Evolutionary conservation across 1,140 invertebrate genomes (phyloP), one percentile per base, ranked within the genome.

Genomic region (Magallana gigas): DNA sequence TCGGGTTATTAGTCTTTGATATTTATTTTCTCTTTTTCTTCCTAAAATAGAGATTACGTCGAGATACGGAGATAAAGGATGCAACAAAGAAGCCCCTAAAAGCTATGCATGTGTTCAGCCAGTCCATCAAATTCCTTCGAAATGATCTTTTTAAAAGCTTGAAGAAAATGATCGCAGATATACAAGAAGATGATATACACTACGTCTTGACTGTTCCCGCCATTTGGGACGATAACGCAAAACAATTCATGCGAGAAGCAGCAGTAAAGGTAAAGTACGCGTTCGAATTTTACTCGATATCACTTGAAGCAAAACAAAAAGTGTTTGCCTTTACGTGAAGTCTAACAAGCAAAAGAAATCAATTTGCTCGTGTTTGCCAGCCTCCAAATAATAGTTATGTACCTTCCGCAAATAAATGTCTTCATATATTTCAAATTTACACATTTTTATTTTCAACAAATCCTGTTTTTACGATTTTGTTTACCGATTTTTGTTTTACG

Each of bases 151-250:
- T 86, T n/a, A 64, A 80, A 3, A 84, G 29, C 48, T 60, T 89
- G 16, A 14, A 16, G 8, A 85, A 86, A 57, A 85, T 80, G 48
- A 18, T 89, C 2, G 36, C 8, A 29, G 83, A 64, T 14, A 89
- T 89, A 23, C 57, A 84, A 5, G 16, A 80, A 36, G n/a, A 81
- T 48, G 88, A 89, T 56, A 83, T 89, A 23, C 85, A 87, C n/a
- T 89, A 85, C 82, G 88, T 89, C n/a, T 18, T 89, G 12, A 89
- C 88, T 18, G 85, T 89, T 23, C 88, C 88, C 14, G 88, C 88
- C 11, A 89, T 89, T 12, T 89, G 88, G 88, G 71, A 89, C 62
- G 85, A 89, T 56, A 86, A 83, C 6, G 88, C 88, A 0, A 89
- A 89, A 18, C 88, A 87, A 48, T 89, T 89, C n/a, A 89, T 89